These are phyloP conservation scores for Panzeria rudis DNA, from an alignment of 2,888 invertebrate species.

Conservation along the genomic window DNA sequence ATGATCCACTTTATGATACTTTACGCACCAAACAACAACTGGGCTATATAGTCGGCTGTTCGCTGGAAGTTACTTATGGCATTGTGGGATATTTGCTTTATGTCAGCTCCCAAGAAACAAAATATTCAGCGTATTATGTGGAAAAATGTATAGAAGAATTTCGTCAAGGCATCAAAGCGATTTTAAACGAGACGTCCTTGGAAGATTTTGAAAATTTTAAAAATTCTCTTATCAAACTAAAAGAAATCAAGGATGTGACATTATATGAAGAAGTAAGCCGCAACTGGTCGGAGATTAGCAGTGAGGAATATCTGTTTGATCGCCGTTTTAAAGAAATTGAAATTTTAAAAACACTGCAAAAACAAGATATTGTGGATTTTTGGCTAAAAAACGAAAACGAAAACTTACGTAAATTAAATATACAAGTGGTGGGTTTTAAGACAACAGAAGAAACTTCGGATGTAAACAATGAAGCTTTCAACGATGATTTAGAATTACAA, in stretches of 20 bases:
- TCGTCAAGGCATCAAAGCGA: conserved; percentile 86
- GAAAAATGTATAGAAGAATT: conserved; percentile 90
- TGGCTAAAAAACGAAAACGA: conserved; percentile 77
- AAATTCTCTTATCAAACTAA: conserved; percentile 89
- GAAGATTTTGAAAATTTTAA: conserved; percentile 87
- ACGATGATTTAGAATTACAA: conserved; percentile 74
- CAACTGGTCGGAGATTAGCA: conserved; percentile 92
- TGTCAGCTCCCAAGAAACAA: conserved; percentile 91
- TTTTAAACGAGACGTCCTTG: conserved; percentile 85
- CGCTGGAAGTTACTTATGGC: conserved; percentile 89
- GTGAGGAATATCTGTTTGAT: conserved; percentile 90
- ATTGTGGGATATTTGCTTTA: conserved; percentile 91
- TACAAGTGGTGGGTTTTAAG: conserved; percentile 78
- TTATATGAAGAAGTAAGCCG: conserved; percentile 90
- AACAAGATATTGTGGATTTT: conserved; percentile 80
- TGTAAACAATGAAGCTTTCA: background rate
- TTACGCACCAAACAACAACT: conserved; percentile 95
- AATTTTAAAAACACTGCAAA: conserved; percentile 77
- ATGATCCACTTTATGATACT: conserved; percentile 93
- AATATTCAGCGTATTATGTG: conserved; percentile 87
- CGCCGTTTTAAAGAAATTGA: conserved; percentile 88
- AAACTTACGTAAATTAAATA: conserved; percentile 81
- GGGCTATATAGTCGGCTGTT: conserved; percentile 92
- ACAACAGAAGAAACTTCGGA: conserved; percentile 5
- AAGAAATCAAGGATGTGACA: conserved; percentile 90